These are phyloP conservation scores for Salmo trutta DNA, from an alignment of 2,797 vertebrate genomes.

Conservation along the genomic window DNA sequence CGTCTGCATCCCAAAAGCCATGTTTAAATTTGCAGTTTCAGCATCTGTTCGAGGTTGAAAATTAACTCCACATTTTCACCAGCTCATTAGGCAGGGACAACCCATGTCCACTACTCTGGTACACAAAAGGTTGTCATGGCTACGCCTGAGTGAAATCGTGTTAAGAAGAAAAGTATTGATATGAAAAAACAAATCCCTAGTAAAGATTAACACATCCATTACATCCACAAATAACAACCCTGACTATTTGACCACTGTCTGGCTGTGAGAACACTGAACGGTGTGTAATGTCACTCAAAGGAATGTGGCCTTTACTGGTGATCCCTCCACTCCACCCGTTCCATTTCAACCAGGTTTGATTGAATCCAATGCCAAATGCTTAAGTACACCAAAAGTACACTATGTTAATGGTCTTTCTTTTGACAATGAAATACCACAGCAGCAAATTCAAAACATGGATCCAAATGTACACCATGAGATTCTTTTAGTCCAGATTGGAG, in stretches of 20 bases:
- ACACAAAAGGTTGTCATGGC: slow-evolving; percentile 71
- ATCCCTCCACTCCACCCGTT: background rate
- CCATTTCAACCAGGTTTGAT: background rate
- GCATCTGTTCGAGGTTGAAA: slow-evolving; percentile 79
- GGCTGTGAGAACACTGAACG: background rate
- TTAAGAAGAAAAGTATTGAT: slow-evolving; percentile 28
- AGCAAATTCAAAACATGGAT: background rate
- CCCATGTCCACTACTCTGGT: slow-evolving; percentile 45
- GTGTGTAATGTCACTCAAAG: background rate
- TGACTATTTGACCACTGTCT: background rate
- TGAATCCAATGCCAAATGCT: background rate
- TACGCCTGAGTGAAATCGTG: slow-evolving; percentile 39
- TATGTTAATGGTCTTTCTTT: background rate
- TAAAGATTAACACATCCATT: too few relatives aligned
- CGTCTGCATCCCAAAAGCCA: slow-evolving; percentile 42
- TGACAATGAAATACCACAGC: background rate
- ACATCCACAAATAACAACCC: slow-evolving; percentile 6
- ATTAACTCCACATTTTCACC: slow-evolving; percentile 73
- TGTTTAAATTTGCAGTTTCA: slow-evolving; percentile 65
- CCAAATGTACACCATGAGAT: background rate
- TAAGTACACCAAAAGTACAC: background rate
- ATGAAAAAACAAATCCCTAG: slow-evolving; percentile 7
- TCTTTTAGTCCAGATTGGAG: background rate
- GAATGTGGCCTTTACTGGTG: background rate
- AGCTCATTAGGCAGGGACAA: slow-evolving; percentile 69